phyloP scores from a whole-genome alignment of 2,797 vertebrate genomes.

The Lutra lutra region DNA sequence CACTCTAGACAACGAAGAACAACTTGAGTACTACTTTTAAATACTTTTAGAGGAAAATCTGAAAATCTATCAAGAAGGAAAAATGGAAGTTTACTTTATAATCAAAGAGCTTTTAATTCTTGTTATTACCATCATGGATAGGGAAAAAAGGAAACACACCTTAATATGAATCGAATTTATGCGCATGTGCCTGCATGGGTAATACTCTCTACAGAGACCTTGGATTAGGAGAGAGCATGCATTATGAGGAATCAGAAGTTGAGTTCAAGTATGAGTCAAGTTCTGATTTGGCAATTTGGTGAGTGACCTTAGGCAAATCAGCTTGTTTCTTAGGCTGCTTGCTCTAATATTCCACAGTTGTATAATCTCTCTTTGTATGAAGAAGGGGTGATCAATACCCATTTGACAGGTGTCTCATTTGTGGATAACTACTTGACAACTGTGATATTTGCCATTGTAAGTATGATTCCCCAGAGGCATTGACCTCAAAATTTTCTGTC shows the following conservation, averaged over 20 bases:
- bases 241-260: constrained; percentile 14
- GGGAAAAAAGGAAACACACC: neutral
- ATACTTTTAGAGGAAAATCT: constrained; percentile 75
- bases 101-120: constrained; percentile 68
- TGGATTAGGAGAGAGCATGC: neutral
- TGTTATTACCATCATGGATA: constrained; percentile 30
- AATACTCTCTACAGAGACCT: neutral
- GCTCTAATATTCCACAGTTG: neutral
- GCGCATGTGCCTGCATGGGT: neutral
- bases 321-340: neutral
- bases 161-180: constrained; percentile 42
- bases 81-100: constrained; percentile 70
- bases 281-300: constrained; percentile 27
- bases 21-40: constrained; percentile 74
- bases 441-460: neutral
- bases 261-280: neutral
- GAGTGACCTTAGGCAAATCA: neutral
- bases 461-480: neutral
- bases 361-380: constrained; percentile 26
- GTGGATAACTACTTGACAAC: neutral
- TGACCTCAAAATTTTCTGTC: neutral
- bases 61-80: constrained; percentile 71
- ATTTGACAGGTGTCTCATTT: neutral
- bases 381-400: neutral
- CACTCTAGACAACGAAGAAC: constrained; percentile 69